Percentiles rank a stretch among this genome's conserved stretches.
Conservation (phyloP, 1,140 invertebrate species). For the Macrobrachium rosenbergii region DNA sequence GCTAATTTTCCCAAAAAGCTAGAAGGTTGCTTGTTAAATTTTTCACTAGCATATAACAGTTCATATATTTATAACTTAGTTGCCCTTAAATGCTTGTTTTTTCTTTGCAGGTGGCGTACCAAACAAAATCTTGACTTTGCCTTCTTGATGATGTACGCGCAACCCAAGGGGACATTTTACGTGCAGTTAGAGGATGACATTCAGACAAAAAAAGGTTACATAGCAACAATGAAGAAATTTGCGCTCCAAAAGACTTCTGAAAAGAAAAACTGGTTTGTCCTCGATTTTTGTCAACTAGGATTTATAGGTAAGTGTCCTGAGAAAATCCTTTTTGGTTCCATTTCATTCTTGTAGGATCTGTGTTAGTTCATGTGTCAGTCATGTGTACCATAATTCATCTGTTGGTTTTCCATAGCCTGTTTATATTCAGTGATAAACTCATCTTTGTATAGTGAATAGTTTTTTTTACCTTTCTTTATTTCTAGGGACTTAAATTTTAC, state of each 20-base stretch:
- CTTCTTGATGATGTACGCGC: slow-evolving; percentile 95
- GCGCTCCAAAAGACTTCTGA: slow-evolving; percentile 83
- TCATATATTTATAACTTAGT: too few relatives aligned
- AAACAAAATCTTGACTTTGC: slow-evolving; percentile 98
- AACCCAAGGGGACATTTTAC: slow-evolving; percentile 76
- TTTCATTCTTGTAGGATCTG: slow-evolving; percentile 12
- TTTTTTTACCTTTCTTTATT: too few relatives aligned
- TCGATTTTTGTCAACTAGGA: slow-evolving; percentile 94
- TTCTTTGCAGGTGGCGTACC: slow-evolving; percentile 82
- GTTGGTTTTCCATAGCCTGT: neutral
- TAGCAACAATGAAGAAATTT: slow-evolving; percentile 85
- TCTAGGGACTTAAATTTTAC: too few relatives aligned
- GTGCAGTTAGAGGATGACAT: slow-evolving; percentile 95
- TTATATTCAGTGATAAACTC: too few relatives aligned
- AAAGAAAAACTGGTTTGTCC: slow-evolving; percentile 89
- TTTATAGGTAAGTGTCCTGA: slow-evolving; percentile 81
- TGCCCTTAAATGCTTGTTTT: too few relatives aligned
- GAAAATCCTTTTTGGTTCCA: slow-evolving; percentile 15
- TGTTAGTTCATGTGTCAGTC: slow-evolving; percentile 6
- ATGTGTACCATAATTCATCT: slow-evolving; percentile 24
- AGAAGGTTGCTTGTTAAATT: too few relatives aligned
- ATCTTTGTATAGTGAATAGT: too few relatives aligned
- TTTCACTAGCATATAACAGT: too few relatives aligned
- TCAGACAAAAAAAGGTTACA: slow-evolving; percentile 81
- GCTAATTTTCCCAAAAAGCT: too few relatives aligned